Evolutionary conservation across 2,113 vertebrate genomes (phyloP).

Genomic region (Pionites leucogaster): DNA sequence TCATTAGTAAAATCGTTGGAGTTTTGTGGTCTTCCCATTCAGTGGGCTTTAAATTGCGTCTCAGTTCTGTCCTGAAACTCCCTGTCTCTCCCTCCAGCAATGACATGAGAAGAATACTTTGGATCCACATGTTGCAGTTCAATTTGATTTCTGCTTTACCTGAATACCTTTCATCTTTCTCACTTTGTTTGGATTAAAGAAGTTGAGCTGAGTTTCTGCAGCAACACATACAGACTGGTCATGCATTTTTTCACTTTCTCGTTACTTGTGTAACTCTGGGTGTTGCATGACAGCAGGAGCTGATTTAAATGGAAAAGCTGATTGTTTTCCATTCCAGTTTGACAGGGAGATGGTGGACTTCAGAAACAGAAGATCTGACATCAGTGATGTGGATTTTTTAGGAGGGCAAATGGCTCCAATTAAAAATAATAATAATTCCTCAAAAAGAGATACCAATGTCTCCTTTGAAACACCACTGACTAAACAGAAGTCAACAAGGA

Average conservation of each 20-base stretch:
- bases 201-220: neutral
- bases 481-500: neutral
- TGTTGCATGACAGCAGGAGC: conserved; percentile 22
- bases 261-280: conserved; percentile 20
- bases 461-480: neutral
- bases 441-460: neutral
- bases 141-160: neutral
- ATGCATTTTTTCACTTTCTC: neutral
- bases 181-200: neutral
- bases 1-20: neutral
- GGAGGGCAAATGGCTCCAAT: conserved; percentile 36
- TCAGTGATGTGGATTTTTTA: conserved; percentile 10
- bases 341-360: conserved; percentile 36
- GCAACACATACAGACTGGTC: neutral
- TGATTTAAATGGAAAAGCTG: conserved; percentile 42
- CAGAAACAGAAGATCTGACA: neutral
- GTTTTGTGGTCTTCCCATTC: neutral
- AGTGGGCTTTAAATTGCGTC: neutral
- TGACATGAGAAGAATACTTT: neutral
- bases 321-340: conserved; percentile 46
- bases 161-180: conserved; percentile 11
- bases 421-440: conserved; percentile 45
- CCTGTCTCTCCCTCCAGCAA: neutral
- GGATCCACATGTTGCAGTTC: neutral
- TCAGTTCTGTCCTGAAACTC: neutral